Conservation (phyloP, 2,888 invertebrate species). For the Cosmopolites sordidus region DNA sequence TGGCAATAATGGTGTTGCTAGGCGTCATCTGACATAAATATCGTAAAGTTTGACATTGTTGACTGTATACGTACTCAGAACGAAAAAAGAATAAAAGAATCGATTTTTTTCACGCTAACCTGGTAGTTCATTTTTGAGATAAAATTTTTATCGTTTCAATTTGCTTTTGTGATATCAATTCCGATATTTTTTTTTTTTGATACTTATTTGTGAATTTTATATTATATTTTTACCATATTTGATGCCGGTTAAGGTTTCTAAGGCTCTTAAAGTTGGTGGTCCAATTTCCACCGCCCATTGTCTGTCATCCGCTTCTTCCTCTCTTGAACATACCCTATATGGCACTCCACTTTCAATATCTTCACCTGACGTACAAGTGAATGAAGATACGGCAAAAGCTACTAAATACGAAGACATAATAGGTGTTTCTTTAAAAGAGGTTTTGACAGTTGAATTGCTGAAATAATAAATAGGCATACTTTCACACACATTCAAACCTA, state of each 20-base stretch:
- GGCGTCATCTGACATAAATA: too few relatives aligned
- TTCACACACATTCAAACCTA: too few relatives aligned
- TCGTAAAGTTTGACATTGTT: too few relatives aligned
- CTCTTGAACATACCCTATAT: constrained; percentile 31
- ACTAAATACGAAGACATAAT: constrained; percentile 82
- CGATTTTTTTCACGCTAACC: too few relatives aligned
- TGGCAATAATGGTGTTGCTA: too few relatives aligned
- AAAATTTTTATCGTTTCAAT: too few relatives aligned
- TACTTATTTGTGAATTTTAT: neutral
- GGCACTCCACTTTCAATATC: constrained; percentile 17
- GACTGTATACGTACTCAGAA: too few relatives aligned
- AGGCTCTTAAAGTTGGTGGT: constrained; percentile 22
- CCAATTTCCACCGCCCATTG: constrained; percentile 29
- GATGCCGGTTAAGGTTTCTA: constrained; percentile 29
- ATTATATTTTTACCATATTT: constrained; percentile 39
- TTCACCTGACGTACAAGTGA: constrained; percentile 43
- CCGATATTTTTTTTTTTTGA: neutral
- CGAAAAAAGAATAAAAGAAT: too few relatives aligned
- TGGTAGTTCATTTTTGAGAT: too few relatives aligned
- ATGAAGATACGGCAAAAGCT: constrained; percentile 78
- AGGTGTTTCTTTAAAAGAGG: constrained; percentile 48
- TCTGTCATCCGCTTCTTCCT: constrained; percentile 21
- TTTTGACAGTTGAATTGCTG: neutral
- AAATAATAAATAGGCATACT: too few relatives aligned
- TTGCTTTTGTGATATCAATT: too few relatives aligned